Evolutionary conservation across 2,888 invertebrate species (phyloP).

Genomic region (Drosophila basisetae): DNA sequence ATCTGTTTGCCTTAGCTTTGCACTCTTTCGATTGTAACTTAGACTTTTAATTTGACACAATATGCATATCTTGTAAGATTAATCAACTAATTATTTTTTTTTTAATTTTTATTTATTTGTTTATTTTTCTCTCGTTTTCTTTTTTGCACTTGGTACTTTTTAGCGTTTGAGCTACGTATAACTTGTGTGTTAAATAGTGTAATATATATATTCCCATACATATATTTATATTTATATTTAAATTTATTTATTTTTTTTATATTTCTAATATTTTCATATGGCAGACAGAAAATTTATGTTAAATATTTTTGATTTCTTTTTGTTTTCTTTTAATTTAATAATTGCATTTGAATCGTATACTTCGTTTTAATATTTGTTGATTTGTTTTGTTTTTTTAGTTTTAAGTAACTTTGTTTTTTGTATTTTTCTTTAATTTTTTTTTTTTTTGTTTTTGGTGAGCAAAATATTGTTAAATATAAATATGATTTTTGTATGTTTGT

Average conservation of each 20-base stretch:
- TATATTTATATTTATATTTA: constrained; percentile 27
- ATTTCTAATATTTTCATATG: constrained; percentile 54
- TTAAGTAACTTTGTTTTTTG: constrained; percentile 53
- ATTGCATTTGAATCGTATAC: constrained; percentile 84
- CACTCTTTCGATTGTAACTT: constrained; percentile 37
- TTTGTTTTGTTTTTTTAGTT: constrained; percentile 52
- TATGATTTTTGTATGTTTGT: constrained; percentile 50
- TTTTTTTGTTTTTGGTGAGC: constrained; percentile 69
- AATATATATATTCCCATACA: constrained; percentile 51
- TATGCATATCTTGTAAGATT: constrained; percentile 44
- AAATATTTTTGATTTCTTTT: constrained; percentile 51
- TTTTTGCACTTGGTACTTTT: constrained; percentile 83
- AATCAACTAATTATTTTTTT: constrained; percentile 50
- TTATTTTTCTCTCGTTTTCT: constrained; percentile 21
- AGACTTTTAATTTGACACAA: constrained; percentile 74
- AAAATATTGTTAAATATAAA: constrained; percentile 77
- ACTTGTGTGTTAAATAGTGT: constrained; percentile 63
- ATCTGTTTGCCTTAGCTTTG: constrained; percentile 16
- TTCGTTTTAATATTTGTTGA: constrained; percentile 71
- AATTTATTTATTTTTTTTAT: constrained; percentile 30
- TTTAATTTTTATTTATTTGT: constrained; percentile 32
- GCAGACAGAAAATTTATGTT: constrained; percentile 68
- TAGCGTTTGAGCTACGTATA: constrained; percentile 73
- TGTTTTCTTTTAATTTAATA: constrained; percentile 79
- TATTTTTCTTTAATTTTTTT: constrained; percentile 32